Conservation (phyloP, 2,797 vertebrate genomes). For the Pygocentrus nattereri region DNA sequence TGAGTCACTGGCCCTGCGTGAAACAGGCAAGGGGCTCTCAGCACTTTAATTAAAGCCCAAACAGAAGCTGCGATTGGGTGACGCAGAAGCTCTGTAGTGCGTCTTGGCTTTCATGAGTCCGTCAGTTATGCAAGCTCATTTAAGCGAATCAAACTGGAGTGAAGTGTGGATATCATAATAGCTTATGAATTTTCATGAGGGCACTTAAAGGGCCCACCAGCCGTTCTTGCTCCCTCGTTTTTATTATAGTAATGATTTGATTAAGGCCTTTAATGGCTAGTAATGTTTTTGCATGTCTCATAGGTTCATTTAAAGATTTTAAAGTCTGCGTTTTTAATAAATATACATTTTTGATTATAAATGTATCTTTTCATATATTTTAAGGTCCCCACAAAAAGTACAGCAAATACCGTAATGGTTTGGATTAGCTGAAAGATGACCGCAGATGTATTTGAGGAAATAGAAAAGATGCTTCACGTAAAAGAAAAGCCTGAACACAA, state of each 20-base stretch:
- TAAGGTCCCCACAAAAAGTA: too few relatives aligned
- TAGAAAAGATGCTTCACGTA: too few relatives aligned
- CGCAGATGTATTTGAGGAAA: too few relatives aligned
- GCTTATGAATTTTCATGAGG: neutral
- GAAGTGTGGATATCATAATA: neutral
- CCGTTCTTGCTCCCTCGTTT: neutral
- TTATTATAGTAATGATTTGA: too few relatives aligned
- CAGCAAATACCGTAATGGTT: too few relatives aligned
- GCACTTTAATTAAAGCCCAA: neutral
- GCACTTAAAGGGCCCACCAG: neutral
- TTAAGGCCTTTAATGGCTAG: neutral
- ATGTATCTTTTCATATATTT: too few relatives aligned
- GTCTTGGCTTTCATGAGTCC: neutral
- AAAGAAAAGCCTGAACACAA: too few relatives aligned
- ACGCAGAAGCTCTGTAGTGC: neutral
- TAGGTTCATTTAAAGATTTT: neutral
- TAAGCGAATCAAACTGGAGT: neutral
- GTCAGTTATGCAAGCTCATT: constrained; percentile 4
- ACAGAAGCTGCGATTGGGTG: constrained; percentile 5
- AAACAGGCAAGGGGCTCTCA: neutral
- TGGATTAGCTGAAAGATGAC: too few relatives aligned
- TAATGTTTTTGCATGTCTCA: neutral
- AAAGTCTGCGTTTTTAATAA: too few relatives aligned
- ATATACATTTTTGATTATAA: too few relatives aligned
- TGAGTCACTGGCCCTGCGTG: neutral